Base-by-base conservation (phyloP, 2,113 vertebrate species). In the Aythya baeri region DNA sequence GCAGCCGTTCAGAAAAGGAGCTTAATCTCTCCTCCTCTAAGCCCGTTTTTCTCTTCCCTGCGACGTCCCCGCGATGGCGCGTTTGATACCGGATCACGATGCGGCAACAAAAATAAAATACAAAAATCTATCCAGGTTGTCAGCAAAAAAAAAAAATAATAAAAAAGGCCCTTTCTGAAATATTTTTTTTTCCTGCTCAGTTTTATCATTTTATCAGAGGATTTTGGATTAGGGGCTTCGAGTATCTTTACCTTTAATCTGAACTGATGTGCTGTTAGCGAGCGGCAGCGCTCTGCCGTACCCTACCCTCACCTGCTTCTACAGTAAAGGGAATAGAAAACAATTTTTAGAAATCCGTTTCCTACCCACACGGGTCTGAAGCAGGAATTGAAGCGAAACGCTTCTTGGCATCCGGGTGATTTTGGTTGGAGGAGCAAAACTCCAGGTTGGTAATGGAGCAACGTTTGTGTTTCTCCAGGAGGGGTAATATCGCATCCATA, bases 1-100 rank as follows among this genome's bases (percentile, higher is more conserved):
- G 97, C 97, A 97, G 31, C 72, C 74, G 88, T 96, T 97, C 94
- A 96, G 97, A 86, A 94, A 96, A 94, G 89, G 88, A 96, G 91
- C 93, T 95, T 96, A 95, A 87, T 94, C 96, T 95, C 88, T 76
- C 95, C 91, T 95, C 95, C 38, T 92, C 94, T 65, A 59, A 96
- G 89, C 94, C 92, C 93, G 44, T 31, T 93, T 94, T 93, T 70
- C 94, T 96, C 91, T 92, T 68, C 89, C 96, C 96, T 74, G 38
- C 84, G 68, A 55, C 94, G 49, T 70, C 95, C 94, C 93, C 82
- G 67, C n/a, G 89, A 95, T 93, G 93, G 62, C 65, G 88, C 43
- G 87, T 93, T 95, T 89, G 96, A 92, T 93, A 83, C 29, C 9
- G 32, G 96, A 93, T 92, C 67, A 20, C 41, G 54, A 79, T 18